phyloP scores from a whole-genome alignment of 2,888 invertebrate species.

The Morpho deidamia region DNA sequence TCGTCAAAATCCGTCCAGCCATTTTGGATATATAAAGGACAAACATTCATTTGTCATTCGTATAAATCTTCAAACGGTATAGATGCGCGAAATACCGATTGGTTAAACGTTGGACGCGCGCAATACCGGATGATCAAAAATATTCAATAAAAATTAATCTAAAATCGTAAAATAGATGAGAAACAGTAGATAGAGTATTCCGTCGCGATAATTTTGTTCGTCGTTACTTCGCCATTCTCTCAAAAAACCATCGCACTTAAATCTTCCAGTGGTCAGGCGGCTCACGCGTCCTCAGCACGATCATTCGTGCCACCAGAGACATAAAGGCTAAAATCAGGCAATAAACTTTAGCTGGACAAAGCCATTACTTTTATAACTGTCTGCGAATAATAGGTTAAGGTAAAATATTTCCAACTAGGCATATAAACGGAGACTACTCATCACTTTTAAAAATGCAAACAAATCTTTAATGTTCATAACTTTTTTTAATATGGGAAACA shows the following conservation, averaged over 20 bases:
- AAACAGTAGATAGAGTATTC: slow-evolving; percentile 7
- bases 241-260: slow-evolving; percentile 2
- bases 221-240: slow-evolving; percentile 3
- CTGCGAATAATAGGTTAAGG: background rate
- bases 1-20: no score
- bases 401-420: background rate
- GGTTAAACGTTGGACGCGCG: no score
- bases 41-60: no score
- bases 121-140: no score
- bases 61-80: no score
- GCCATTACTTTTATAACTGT: slow-evolving; percentile 3
- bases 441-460: no score
- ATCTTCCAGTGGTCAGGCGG: slow-evolving; percentile 15
- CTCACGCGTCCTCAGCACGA: slow-evolving; percentile 26
- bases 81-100: no score
- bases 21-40: no score
- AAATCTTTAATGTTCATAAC: no score
- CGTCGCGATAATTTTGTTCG: slow-evolving; percentile 6
- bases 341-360: slow-evolving; percentile 12
- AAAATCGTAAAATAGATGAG: background rate
- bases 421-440: background rate
- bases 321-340: slow-evolving; percentile 14
- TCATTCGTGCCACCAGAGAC: slow-evolving; percentile 19
- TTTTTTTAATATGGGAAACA: no score
- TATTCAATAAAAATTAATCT: background rate